Evolutionary conservation across 2,113 vertebrate species (phyloP), one percentile per base, ranked within the genome.

Genomic region (Plestiodon gilberti): DNA sequence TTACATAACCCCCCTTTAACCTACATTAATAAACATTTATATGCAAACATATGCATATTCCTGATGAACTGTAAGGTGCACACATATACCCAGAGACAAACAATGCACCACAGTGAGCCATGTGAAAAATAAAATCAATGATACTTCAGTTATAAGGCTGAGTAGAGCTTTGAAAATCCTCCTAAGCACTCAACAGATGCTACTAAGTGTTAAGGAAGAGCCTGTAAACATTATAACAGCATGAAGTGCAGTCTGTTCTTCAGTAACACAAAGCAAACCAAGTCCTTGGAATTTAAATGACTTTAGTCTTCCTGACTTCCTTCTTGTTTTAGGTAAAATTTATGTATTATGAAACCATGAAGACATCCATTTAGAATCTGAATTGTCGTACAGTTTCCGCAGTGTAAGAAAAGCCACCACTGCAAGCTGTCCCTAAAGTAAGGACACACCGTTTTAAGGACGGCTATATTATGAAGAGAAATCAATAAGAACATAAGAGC

Each of bases 141-240:
- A 4, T 81, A 87, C 84, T 89, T 87, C 62, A 73, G 40, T 85
- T 88, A 15, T 87, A 61, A 88, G 73, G 76, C 43, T 93, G 70
- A 83, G 22, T 0, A 64, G 86, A 90, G 43, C 89, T 87, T 78
- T 88, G 48, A 94, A 94, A 94, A 89, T 83, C 61, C 57, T 91
- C 67, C 88, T 84, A 92, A 94, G 83, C 67, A 89, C 82, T 89
- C 74, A 92, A 75, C 86, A 95, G 93, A 93, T 94, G 88, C 87
- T 89, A 75, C 48, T 87, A 80, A 92, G 30, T 91, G 92, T 90
- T 91, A 90, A 62, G 88, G 88, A 90, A 92, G 83, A 92, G 81
- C 65, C 90, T 88, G 84, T 88, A 95, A 94, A 94, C 79, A 86
- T 90, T 91, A 14, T 80, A 93, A 85, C 70, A 94, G 83, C 65